A percentile compares a stretch with the other conserved stretches of the same genome.
Conservation (phyloP, 2,797 vertebrate genomes). For the Melanotaenia maccullochi region DNA sequence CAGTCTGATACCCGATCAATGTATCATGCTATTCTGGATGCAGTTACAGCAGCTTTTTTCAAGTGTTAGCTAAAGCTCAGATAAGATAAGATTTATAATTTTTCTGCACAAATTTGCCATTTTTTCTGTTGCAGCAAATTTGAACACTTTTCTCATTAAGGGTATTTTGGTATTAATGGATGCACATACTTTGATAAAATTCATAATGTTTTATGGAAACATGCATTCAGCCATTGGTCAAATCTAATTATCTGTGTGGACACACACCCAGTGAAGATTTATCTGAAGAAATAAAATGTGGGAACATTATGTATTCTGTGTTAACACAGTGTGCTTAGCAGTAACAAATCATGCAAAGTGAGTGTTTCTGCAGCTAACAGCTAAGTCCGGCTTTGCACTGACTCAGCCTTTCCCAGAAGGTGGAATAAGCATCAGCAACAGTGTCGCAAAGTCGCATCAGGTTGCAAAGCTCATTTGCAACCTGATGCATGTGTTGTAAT, state of each 20-base stretch:
- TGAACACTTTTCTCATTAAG: too few relatives aligned
- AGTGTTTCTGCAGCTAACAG: background rate
- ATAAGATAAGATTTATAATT: slow-evolving; percentile 2
- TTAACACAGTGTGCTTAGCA: background rate
- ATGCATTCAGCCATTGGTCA: background rate
- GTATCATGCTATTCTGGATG: slow-evolving; percentile 19
- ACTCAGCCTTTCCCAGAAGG: slow-evolving; percentile 51
- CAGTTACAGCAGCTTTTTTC: slow-evolving; percentile 28
- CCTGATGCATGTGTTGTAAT: too few relatives aligned
- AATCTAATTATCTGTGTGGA: background rate
- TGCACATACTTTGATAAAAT: background rate
- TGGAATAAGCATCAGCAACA: slow-evolving; percentile 33
- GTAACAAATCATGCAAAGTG: slow-evolving; percentile 10
- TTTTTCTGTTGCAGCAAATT: background rate
- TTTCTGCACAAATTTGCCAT: slow-evolving; percentile 12
- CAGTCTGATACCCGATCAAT: slow-evolving; percentile 25
- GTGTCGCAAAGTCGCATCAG: slow-evolving; percentile 11
- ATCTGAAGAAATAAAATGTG: background rate
- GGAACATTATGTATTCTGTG: too few relatives aligned
- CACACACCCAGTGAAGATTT: background rate
- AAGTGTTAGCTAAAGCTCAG: background rate
- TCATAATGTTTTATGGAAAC: background rate
- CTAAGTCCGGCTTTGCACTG: slow-evolving; percentile 32
- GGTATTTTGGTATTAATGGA: background rate
- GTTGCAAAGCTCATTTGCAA: background rate